Evolutionary conservation across 30 jellyfish, hydroid and myxozoan genomes (phyloP).

Genomic region (Sanderia malayensis): DNA sequence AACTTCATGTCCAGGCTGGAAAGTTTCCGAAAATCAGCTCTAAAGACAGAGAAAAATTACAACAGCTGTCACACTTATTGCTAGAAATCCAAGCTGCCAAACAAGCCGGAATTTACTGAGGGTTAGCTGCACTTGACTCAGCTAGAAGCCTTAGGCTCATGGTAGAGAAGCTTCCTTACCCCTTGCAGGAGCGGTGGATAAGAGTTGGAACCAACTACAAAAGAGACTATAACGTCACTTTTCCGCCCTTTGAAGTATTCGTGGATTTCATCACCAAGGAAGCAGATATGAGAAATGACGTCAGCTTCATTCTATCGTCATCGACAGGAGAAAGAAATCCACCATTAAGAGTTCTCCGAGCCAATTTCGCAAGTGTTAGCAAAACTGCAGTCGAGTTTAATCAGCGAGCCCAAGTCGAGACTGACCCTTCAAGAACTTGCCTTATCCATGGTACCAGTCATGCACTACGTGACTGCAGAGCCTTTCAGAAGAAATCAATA

Average conservation of each 20-base stretch:
- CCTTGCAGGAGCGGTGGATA: constrained; percentile 29
- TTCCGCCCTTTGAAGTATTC: too few relatives aligned
- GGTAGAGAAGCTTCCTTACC: constrained; percentile 29
- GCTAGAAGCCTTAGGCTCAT: constrained; percentile 8
- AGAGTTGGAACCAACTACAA: constrained; percentile 25
- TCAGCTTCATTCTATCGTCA: constrained; percentile 26
- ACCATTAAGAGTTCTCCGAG: not conserved
- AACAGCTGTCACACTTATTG: constrained; percentile 22
- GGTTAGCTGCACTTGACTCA: constrained; percentile 27
- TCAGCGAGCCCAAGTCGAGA: constrained; percentile 1
- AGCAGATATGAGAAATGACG: constrained; percentile 40
- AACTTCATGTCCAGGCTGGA: constrained; percentile 23
- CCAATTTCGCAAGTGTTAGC: constrained; percentile 19
- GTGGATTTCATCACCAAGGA: constrained; percentile 22
- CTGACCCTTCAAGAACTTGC: constrained; percentile 19
- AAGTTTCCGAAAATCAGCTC: constrained; percentile 4
- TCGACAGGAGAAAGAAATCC: constrained; percentile 15
- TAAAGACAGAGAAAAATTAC: constrained; percentile 23
- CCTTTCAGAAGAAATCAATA: too few relatives aligned
- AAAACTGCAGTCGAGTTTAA: constrained; percentile 7
- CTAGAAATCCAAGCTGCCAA: constrained; percentile 21
- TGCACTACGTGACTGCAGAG: too few relatives aligned
- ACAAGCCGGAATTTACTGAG: constrained; percentile 21
- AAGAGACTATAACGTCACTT: constrained; percentile 15
- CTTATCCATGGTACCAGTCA: constrained; percentile 22